Conservation (phyloP, 30 jellyfish, hydroid and myxozoan species). For the Chrysaora quinquecirrha region DNA sequence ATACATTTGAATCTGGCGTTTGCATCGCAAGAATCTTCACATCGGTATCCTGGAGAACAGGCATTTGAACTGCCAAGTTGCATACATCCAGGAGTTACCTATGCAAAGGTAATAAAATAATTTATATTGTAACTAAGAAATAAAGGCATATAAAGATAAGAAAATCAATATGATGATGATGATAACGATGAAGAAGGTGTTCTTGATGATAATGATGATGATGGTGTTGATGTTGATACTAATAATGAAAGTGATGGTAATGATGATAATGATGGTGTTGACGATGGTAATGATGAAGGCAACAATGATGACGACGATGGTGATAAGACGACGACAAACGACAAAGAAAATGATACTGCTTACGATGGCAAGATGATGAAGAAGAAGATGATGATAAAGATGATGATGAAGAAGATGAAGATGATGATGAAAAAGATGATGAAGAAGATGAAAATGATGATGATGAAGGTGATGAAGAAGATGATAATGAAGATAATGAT, state of each 20-base stretch:
- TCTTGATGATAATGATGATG: not conserved
- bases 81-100: slow-evolving; percentile 67
- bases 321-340: too few relatives aligned
- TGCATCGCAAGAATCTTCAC: slow-evolving; percentile 25
- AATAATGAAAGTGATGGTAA: too few relatives aligned
- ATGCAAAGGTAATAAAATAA: not conserved
- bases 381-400: too few relatives aligned
- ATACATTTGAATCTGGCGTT: slow-evolving; percentile 18
- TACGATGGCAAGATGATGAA: too few relatives aligned
- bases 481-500: too few relatives aligned
- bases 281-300: not conserved
- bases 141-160: not conserved
- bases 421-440: too few relatives aligned
- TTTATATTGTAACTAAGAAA: not conserved
- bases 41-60: slow-evolving; percentile 48
- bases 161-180: not conserved
- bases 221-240: too few relatives aligned
- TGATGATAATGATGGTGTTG: too few relatives aligned
- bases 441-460: too few relatives aligned
- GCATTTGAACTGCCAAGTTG: slow-evolving; percentile 16
- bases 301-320: too few relatives aligned
- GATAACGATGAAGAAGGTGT: not conserved
- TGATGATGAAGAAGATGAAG: too few relatives aligned
- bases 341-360: not conserved
- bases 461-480: too few relatives aligned